Percentiles rank a stretch among this genome's conserved stretches.
phyloP scores from a whole-genome alignment of 1,140 invertebrate species.

The Ostrea edulis region DNA sequence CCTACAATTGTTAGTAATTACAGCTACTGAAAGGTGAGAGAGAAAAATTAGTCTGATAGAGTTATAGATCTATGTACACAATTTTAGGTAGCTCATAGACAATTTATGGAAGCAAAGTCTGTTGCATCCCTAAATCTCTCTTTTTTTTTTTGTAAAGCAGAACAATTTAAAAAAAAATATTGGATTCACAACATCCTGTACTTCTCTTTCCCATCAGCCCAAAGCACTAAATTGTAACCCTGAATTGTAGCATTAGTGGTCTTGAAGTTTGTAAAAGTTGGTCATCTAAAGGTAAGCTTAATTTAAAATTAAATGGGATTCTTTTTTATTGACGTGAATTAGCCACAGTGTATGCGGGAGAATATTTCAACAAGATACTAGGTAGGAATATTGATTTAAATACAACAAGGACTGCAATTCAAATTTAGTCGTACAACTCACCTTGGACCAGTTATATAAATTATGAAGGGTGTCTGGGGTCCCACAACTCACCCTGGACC shows the following conservation, averaged over 20 bases:
- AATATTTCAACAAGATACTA: no score
- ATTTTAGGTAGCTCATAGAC: no score
- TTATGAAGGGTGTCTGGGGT: no score
- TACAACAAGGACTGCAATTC: no score
- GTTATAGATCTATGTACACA: not conserved
- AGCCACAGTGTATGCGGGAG: no score
- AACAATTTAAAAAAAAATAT: not conserved
- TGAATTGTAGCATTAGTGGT: not conserved
- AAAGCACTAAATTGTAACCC: not conserved
- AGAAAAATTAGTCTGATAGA: not conserved
- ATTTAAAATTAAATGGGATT: not conserved
- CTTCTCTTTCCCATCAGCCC: not conserved
- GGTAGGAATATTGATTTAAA: no score
- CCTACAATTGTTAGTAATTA: not conserved
- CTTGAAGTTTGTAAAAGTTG: not conserved
- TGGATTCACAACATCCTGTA: not conserved
- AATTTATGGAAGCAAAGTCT: not conserved
- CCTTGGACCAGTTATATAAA: no score
- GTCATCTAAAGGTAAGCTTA: not conserved
- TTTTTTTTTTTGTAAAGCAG: not conserved
- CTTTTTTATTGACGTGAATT: not conserved
- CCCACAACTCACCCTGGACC: no score
- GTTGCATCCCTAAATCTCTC: not conserved
- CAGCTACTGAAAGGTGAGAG: not conserved
- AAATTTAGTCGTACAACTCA: no score